Conservation (phyloP, 2,113 vertebrate species). For the Periophthalmus modestus region DNA sequence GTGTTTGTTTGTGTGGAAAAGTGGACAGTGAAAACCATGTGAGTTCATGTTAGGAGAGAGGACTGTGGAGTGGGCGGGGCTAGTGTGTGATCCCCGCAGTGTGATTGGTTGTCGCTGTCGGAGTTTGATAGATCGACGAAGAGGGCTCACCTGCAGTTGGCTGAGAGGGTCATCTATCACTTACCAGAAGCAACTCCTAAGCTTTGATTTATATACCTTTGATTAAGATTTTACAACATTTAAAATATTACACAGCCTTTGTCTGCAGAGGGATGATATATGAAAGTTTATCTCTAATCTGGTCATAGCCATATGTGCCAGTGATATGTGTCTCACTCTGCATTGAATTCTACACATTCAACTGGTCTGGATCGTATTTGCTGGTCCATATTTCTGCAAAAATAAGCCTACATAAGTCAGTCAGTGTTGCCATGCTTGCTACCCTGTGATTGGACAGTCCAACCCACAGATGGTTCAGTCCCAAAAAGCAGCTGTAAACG, state of each 20-base stretch:
- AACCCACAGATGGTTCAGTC: no score
- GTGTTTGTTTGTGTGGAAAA: constrained; percentile 49
- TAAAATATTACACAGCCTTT: not conserved
- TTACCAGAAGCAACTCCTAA: constrained; percentile 45
- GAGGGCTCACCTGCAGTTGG: constrained; percentile 58
- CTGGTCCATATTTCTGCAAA: no score
- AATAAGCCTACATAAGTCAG: no score
- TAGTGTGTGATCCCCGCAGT: constrained; percentile 50
- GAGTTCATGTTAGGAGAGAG: constrained; percentile 59
- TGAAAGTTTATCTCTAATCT: not conserved
- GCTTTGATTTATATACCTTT: constrained; percentile 12
- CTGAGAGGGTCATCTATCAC: constrained; percentile 57
- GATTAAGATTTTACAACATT: not conserved
- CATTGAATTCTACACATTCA: no score
- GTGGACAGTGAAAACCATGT: constrained; percentile 33
- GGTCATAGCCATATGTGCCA: not conserved
- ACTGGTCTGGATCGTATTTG: no score
- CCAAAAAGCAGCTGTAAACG: no score
- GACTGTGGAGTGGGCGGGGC: constrained; percentile 19
- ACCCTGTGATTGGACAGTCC: no score
- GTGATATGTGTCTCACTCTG: not conserved
- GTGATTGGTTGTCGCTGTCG: constrained; percentile 63
- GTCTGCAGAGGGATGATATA: no score
- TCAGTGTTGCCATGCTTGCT: no score
- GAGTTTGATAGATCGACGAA: constrained; percentile 62